Evolutionary conservation across 1,140 invertebrate genomes (phyloP), one percentile per base, ranked within the genome.

Genomic region (Caenorhabditis tropicalis): DNA sequence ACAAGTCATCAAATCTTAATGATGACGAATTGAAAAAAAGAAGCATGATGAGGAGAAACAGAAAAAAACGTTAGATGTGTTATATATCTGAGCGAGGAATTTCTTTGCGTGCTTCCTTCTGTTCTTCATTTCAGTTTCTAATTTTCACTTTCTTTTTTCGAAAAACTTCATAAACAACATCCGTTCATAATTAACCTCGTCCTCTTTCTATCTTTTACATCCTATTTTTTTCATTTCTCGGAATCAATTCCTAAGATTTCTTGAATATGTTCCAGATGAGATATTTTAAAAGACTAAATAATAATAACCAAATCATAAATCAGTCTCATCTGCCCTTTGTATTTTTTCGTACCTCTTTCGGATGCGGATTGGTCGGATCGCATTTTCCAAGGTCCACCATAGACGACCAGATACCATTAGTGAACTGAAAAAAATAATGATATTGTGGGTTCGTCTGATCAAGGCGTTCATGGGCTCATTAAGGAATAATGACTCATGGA

Each of bases 351-450:
- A 74, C 65, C 65, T 74, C 65, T 74, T 74, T 74, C n/a, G 33
- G 65, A 3, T 43, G 19, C 3, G 65, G 36, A 24, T 43, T 43
- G 12, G 65, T 21, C 43, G 65, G 65, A 36, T 74, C 33, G 29
- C 65, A 74, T 43, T 74, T 74, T 2, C 65, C 65, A 15, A 74
- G 65, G n/a, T 74, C 65, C 36, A 74, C 65, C 7, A 46, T 74
- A 24, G 65, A 74, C 15, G 36, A 43, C 65, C 65, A 74, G 9
- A 74, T 74, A 74, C 65, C 65, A 43, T 74, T 74, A 36, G 43
- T 36, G 33, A 74, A 74, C 65, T 74, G 65, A 74, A 74, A 74
- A 74, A 74, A n/a, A 74, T 43, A 5, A 74, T 43, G 65, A 74
- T 24, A 24, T 56, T 56, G 53, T 24, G 53, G 21, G 10, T 43